These are phyloP conservation scores for Prolemur simus DNA, from an alignment of 2,113 vertebrate genomes.

Conservation along the genomic window DNA sequence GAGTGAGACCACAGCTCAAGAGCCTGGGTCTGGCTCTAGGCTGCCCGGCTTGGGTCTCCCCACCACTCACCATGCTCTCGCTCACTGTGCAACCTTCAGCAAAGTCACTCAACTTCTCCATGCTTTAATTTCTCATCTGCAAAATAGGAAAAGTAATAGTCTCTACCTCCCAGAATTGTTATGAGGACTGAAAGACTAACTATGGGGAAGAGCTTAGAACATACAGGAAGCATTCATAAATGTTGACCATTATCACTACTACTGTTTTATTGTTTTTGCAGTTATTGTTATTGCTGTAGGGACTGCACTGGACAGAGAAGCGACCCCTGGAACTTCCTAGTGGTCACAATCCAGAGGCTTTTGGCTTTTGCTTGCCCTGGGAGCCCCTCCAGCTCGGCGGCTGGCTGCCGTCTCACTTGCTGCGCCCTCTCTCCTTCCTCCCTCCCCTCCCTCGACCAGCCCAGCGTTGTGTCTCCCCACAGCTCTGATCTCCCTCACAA, in stretches of 20 bases:
- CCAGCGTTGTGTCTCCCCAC: too few species aligned
- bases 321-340: neutral
- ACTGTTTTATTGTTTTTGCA: neutral
- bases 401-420: neutral
- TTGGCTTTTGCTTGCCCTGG: neutral
- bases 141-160: neutral
- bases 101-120: neutral
- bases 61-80: neutral
- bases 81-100: neutral
- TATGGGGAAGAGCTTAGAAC: neutral
- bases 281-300: neutral
- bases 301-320: neutral
- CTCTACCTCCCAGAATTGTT: neutral
- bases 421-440: neutral
- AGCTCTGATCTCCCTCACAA: neutral
- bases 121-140: neutral
- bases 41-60: neutral
- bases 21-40: neutral
- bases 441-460: neutral
- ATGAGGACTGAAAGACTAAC: neutral
- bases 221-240: neutral
- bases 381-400: neutral
- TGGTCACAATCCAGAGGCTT: neutral
- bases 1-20: too few species aligned
- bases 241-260: neutral